Percentiles rank a stretch among this genome's conserved stretches.
These are phyloP conservation scores for Pterophyllum scalare DNA, from an alignment of 2,113 vertebrate species.

Conservation along the genomic window DNA sequence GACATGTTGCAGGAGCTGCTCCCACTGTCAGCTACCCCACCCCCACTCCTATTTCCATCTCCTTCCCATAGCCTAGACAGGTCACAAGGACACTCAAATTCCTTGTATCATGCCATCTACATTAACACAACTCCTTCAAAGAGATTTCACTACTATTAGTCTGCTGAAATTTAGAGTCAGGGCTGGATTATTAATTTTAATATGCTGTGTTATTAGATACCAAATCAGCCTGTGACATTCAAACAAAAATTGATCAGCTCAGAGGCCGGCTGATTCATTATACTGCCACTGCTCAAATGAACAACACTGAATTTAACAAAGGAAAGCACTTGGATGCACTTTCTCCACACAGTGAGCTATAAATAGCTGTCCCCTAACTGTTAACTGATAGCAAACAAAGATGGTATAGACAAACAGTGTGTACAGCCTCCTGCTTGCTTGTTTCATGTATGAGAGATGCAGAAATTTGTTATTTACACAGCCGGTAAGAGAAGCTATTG, in stretches of 20 bases:
- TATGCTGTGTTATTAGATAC: background rate
- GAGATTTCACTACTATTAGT: background rate
- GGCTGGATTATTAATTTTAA: background rate
- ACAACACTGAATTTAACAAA: background rate
- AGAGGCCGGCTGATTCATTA: constrained; percentile 3
- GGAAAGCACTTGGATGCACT: background rate
- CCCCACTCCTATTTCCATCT: constrained; percentile 43
- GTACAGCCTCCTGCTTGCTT: background rate
- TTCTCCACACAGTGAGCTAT: background rate
- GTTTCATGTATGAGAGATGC: background rate
- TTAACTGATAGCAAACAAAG: background rate
- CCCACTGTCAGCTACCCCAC: constrained; percentile 45
- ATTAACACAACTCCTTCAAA: background rate
- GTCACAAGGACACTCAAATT: constrained; percentile 37
- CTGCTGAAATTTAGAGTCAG: background rate
- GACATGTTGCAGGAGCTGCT: constrained; percentile 71
- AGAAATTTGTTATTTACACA: constrained; percentile 31
- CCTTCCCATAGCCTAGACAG: constrained; percentile 36
- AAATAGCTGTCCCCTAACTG: background rate
- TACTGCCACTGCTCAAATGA: background rate
- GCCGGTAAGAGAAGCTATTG: constrained; percentile 12
- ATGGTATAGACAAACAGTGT: background rate
- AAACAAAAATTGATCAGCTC: constrained; percentile 26
- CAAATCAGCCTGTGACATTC: background rate
- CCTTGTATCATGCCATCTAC: constrained; percentile 3